Percentiles rank a stretch among this genome's conserved stretches.
phyloP scores from a whole-genome alignment of 2,113 vertebrate genomes.

The Myodes glareolus region DNA sequence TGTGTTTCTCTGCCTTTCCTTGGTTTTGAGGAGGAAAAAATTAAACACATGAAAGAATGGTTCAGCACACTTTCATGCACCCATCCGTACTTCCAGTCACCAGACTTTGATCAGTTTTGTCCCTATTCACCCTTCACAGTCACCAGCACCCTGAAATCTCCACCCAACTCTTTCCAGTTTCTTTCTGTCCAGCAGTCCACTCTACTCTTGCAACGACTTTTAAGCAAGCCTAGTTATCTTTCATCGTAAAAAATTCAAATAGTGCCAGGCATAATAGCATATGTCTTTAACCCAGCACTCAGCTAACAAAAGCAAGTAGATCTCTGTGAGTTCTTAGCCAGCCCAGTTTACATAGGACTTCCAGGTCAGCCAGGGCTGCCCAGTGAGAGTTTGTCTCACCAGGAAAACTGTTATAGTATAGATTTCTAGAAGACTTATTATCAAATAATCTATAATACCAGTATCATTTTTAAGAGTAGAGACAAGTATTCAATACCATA shows the following conservation, averaged over 20 bases:
- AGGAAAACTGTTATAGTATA: not conserved
- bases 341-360: not conserved
- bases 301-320: not conserved
- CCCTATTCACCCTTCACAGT: not conserved
- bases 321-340: not conserved
- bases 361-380: not conserved
- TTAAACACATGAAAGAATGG: not conserved
- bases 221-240: not conserved
- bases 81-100: not conserved
- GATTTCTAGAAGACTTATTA: not conserved
- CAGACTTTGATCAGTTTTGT: not conserved
- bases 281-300: not conserved
- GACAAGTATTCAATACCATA: not conserved
- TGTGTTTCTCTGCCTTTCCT: not conserved
- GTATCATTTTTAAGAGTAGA: not conserved
- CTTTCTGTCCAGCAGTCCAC: not conserved
- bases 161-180: not conserved
- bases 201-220: accelerated
- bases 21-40: not conserved
- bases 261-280: not conserved
- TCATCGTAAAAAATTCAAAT: not conserved
- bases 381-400: not conserved
- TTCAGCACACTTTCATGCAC: not conserved
- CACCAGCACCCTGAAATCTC: no score
- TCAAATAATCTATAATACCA: not conserved